Conservation (phyloP, 2,797 vertebrate genomes). For the Paratrypauchen microcephalus region DNA sequence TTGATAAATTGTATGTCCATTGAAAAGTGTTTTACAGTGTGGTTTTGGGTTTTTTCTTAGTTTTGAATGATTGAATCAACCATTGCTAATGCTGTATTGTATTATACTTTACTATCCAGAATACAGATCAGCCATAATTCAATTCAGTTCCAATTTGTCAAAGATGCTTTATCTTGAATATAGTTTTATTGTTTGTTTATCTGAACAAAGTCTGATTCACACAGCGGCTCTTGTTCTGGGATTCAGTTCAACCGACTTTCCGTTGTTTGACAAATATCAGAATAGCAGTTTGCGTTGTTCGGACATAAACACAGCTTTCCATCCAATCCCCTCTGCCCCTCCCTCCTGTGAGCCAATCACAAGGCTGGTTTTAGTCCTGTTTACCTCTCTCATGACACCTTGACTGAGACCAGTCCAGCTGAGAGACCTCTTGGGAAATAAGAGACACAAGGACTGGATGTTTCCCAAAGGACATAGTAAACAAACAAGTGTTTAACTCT, state of each 20-base stretch:
- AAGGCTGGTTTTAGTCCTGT: constrained; percentile 30
- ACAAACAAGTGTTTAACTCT: constrained; percentile 39
- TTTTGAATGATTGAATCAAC: too few species aligned
- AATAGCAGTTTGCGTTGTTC: constrained; percentile 48
- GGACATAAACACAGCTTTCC: constrained; percentile 45
- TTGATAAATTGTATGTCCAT: not conserved
- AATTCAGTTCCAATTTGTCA: not conserved
- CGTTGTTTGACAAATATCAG: constrained; percentile 41
- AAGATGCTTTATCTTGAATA: not conserved
- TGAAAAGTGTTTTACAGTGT: not conserved
- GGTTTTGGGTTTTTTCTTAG: too few species aligned
- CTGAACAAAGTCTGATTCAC: constrained; percentile 4
- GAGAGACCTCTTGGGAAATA: constrained; percentile 29
- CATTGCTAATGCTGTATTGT: not conserved
- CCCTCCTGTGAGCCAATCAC: constrained; percentile 58
- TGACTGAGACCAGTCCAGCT: constrained; percentile 26
- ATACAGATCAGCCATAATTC: not conserved
- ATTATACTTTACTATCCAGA: not conserved
- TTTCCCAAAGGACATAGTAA: constrained; percentile 51
- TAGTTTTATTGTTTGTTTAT: not conserved
- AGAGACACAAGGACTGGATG: constrained; percentile 43
- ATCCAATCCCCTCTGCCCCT: constrained; percentile 46
- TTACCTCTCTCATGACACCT: constrained; percentile 52
- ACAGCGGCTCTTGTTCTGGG: constrained; percentile 13
- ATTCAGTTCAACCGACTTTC: constrained; percentile 46